Conservation (phyloP, 2,888 invertebrate species). For the Eristalis tenax region DNA sequence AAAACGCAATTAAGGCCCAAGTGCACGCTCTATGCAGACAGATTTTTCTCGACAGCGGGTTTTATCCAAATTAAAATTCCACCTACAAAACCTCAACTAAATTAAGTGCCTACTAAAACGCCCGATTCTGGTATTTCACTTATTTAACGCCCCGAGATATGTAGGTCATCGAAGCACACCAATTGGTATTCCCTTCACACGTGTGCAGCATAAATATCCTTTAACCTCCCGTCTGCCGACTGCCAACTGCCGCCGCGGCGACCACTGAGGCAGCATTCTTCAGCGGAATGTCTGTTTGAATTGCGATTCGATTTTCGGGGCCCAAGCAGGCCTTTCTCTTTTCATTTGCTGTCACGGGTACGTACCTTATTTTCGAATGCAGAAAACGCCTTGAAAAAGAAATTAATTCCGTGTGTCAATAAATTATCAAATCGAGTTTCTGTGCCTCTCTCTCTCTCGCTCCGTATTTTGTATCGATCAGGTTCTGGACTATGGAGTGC, state of each 20-base stretch:
- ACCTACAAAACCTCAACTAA: constrained; percentile 12
- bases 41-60: background rate
- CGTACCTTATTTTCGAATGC: constrained; percentile 28
- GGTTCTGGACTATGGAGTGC: background rate
- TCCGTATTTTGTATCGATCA: background rate
- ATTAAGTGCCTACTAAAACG: background rate
- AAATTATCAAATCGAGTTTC: constrained; percentile 62
- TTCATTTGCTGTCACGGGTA: constrained; percentile 11
- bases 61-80: constrained; percentile 33
- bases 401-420: constrained; percentile 57
- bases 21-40: background rate
- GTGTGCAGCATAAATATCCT: constrained; percentile 49
- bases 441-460: background rate
- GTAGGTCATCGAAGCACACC: constrained; percentile 44
- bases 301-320: constrained; percentile 48
- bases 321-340: constrained; percentile 57
- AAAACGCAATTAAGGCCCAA: background rate
- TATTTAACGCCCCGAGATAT: constrained; percentile 39
- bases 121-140: constrained; percentile 4
- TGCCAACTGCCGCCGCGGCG: background rate
- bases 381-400: constrained; percentile 37
- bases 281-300: constrained; percentile 11
- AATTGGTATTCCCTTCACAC: constrained; percentile 45
- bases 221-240: constrained; percentile 10
- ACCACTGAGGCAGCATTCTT: background rate